Evolutionary conservation across 2,888 invertebrate species (phyloP).

Genomic region (Conistra vaccinii): DNA sequence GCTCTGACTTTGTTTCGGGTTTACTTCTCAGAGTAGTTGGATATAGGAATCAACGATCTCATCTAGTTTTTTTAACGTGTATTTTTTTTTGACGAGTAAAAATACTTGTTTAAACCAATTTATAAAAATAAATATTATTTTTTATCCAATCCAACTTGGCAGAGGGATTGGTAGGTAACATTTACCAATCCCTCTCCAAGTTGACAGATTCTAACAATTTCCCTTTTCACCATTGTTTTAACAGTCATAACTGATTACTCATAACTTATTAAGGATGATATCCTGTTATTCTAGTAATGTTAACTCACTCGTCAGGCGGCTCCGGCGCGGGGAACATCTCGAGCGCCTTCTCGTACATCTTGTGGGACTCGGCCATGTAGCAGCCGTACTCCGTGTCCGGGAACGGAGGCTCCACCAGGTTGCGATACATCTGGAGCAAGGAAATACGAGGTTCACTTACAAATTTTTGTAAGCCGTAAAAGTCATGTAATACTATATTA

Average conservation of each 20-base stretch:
- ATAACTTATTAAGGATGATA: not conserved
- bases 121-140: too few relatives aligned
- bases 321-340: conserved; percentile 93
- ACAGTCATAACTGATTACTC: not conserved
- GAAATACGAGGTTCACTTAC: not conserved
- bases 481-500: not conserved
- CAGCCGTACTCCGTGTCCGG: conserved; percentile 93
- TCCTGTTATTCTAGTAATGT: not conserved
- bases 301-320: conserved; percentile 87
- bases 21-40: too few relatives aligned
- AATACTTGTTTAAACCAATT: too few relatives aligned
- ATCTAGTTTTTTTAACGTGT: too few relatives aligned
- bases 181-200: too few relatives aligned
- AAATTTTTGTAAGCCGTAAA: conserved; percentile 1
- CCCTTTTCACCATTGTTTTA: not conserved
- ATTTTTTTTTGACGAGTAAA: too few relatives aligned
- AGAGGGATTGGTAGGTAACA: too few relatives aligned
- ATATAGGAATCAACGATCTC: too few relatives aligned
- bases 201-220: not conserved
- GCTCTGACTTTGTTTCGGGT: too few relatives aligned
- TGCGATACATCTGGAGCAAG: conserved; percentile 92
- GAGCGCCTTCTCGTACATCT: conserved; percentile 95
- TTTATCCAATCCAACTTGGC: too few relatives aligned
- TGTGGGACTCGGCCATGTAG: conserved; percentile 93
- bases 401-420: conserved; percentile 92